Conservation (phyloP, 2,888 invertebrate genomes). For the Choreutis nemorana region DNA sequence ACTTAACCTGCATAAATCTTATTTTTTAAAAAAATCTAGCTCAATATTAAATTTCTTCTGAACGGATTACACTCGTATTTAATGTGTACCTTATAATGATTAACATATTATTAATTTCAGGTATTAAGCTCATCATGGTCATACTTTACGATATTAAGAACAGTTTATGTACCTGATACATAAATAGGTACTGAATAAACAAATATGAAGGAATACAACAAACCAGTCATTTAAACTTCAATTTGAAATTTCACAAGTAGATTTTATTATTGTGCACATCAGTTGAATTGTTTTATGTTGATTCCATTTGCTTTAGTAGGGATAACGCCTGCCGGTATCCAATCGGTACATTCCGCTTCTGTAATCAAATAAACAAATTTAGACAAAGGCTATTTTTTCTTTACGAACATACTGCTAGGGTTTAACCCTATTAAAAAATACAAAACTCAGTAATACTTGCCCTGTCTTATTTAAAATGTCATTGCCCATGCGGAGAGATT, state of each 20-base stretch:
- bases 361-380: slow-evolving; percentile 2
- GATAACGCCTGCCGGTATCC: slow-evolving; percentile 5
- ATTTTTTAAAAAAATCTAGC: slow-evolving; percentile 1
- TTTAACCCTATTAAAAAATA: too few species aligned
- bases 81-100: neutral
- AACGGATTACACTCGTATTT: neutral
- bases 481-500: slow-evolving; percentile 25
- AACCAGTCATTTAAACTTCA: too few species aligned
- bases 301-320: slow-evolving; percentile 1
- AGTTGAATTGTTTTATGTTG: neutral
- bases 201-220: too few species aligned
- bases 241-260: too few species aligned
- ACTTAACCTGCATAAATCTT: too few species aligned
- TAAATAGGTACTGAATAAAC: too few species aligned
- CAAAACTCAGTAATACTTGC: too few species aligned
- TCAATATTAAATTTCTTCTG: neutral
- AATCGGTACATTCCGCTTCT: slow-evolving; percentile 5
- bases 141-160: slow-evolving; percentile 46
- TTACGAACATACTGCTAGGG: too few species aligned
- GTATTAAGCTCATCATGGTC: slow-evolving; percentile 55
- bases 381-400: too few species aligned
- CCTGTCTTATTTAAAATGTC: slow-evolving; percentile 24
- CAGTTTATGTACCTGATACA: slow-evolving; percentile 36
- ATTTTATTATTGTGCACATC: too few species aligned
- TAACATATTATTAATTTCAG: slow-evolving; percentile 25